Evolutionary conservation across 2,113 vertebrate species (phyloP).

Genomic region (Illadopsis cleaveri): DNA sequence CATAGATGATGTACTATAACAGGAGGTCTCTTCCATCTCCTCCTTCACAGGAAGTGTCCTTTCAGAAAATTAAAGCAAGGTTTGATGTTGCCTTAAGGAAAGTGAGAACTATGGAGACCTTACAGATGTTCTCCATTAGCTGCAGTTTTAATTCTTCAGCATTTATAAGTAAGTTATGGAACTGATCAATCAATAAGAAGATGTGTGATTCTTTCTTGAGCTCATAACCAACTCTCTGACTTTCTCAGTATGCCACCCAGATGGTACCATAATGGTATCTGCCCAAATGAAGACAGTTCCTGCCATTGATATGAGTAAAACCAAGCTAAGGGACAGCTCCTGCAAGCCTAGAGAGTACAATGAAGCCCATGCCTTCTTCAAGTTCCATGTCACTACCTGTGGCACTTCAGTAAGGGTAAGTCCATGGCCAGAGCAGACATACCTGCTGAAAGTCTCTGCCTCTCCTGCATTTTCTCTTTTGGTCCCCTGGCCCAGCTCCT

Average conservation of each 20-base stretch:
- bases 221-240: background rate
- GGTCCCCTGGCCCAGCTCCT: background rate
- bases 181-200: background rate
- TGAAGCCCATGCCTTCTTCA: conserved; percentile 55
- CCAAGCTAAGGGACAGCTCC: conserved; percentile 50
- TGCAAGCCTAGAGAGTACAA: conserved; percentile 54
- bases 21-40: background rate
- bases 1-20: background rate
- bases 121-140: conserved; percentile 39
- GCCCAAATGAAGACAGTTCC: conserved; percentile 55
- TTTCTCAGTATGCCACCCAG: conserved; percentile 58
- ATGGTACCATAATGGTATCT: conserved; percentile 40
- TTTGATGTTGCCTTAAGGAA: conserved; percentile 58
- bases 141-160: conserved; percentile 35
- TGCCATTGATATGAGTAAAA: conserved; percentile 62
- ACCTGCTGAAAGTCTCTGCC: background rate
- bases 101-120: conserved; percentile 39
- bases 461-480: background rate
- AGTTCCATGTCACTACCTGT: conserved; percentile 58
- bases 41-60: conserved; percentile 52
- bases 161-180: conserved; percentile 47
- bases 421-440: background rate
- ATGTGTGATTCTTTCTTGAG: background rate
- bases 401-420: conserved; percentile 59
- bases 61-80: conserved; percentile 58